These are phyloP conservation scores for Saxidomus purpurata DNA, from an alignment of 1,140 invertebrate genomes.

Conservation along the genomic window DNA sequence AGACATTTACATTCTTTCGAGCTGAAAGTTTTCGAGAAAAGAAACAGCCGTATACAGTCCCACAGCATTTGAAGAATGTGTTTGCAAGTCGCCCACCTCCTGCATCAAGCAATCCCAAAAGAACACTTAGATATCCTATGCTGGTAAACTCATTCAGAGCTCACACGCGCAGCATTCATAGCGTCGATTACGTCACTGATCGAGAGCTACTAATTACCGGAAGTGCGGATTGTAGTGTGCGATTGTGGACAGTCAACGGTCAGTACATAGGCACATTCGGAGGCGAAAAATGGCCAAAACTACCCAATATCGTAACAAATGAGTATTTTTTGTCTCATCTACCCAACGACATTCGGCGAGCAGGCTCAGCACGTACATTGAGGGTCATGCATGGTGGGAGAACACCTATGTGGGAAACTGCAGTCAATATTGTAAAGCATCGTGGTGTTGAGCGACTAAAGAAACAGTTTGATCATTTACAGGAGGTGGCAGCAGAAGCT, in stretches of 20 bases:
- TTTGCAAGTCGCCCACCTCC: constrained; percentile 73
- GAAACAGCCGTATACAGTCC: constrained; percentile 34
- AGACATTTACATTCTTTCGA: constrained; percentile 90
- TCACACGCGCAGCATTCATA: constrained; percentile 89
- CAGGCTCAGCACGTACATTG: constrained; percentile 73
- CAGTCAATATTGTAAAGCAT: constrained; percentile 61
- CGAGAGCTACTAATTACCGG: constrained; percentile 85
- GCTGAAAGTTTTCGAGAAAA: constrained; percentile 56
- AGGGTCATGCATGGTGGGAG: constrained; percentile 74
- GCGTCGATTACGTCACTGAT: constrained; percentile 89
- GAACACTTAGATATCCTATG: constrained; percentile 87
- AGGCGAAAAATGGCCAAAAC: constrained; percentile 71
- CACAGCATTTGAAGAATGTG: constrained; percentile 46
- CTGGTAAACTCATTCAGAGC: constrained; percentile 90
- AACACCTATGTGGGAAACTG: constrained; percentile 65
- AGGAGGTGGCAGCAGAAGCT: constrained; percentile 36
- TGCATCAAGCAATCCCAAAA: constrained; percentile 70
- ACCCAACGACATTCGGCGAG: constrained; percentile 71
- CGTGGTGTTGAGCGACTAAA: constrained; percentile 58
- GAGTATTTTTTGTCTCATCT: constrained; percentile 59
- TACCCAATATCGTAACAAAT: constrained; percentile 48
- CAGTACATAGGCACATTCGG: constrained; percentile 77
- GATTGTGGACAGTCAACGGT: constrained; percentile 75
- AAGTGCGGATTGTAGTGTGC: constrained; percentile 91
- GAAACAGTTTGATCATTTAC: constrained; percentile 66